A percentile compares a stretch with the other conserved stretches of the same genome.
Conservation (phyloP, 2,888 invertebrate genomes). For the Girardia tigrina region DNA sequence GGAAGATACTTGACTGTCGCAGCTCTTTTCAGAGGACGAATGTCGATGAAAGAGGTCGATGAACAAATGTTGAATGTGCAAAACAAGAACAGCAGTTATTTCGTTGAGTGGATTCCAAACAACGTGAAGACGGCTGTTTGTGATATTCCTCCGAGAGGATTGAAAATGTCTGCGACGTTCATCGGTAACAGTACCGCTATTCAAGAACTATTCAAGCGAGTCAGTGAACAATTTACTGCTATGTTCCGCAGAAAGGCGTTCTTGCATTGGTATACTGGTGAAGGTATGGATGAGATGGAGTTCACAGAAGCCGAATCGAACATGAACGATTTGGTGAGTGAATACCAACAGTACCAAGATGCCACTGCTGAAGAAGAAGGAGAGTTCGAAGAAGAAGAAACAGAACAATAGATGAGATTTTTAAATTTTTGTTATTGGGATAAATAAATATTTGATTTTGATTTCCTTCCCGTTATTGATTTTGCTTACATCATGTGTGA, state of each 20-base stretch:
- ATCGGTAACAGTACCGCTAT: constrained; percentile 31
- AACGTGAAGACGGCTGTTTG: constrained; percentile 33
- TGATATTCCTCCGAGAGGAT: constrained; percentile 31
- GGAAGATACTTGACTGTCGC: constrained; percentile 32
- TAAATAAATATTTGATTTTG: too few species aligned
- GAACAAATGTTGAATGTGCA: constrained; percentile 26
- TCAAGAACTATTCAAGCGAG: constrained; percentile 31
- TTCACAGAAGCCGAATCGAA: constrained; percentile 32
- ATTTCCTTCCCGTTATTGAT: too few species aligned
- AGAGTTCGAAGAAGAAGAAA: too few species aligned
- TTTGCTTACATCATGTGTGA: too few species aligned
- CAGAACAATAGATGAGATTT: too few species aligned
- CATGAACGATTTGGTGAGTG: constrained; percentile 30
- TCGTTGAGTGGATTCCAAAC: constrained; percentile 36
- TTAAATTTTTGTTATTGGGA: too few species aligned
- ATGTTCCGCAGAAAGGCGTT: constrained; percentile 36
- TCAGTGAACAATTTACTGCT: constrained; percentile 30
- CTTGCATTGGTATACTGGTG: constrained; percentile 35
- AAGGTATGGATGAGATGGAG: constrained; percentile 35
- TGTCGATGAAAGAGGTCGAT: constrained; percentile 34
- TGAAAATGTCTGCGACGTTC: constrained; percentile 26
- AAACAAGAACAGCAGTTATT: constrained; percentile 28
- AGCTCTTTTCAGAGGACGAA: constrained; percentile 26
- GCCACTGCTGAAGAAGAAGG: too few species aligned
- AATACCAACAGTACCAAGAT: too few species aligned